These are phyloP conservation scores for Argyresthia albistria DNA, from an alignment of 2,888 invertebrate species.

Conservation along the genomic window DNA sequence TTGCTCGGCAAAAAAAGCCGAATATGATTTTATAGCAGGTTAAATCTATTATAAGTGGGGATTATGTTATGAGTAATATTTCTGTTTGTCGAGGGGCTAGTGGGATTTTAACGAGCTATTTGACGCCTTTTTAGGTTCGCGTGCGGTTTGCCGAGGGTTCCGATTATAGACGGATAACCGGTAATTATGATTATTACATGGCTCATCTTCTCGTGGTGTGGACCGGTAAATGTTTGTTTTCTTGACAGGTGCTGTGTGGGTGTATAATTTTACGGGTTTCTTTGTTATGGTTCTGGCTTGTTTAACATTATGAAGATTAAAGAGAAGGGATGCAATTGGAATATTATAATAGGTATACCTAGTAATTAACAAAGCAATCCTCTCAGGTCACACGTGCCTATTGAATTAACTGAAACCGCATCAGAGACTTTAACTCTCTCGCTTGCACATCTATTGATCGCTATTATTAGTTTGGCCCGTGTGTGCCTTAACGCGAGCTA, in stretches of 20 bases:
- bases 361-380: no score
- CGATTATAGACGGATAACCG: constrained; percentile 32
- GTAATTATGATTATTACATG: constrained; percentile 28
- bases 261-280: no score
- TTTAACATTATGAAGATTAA: no score
- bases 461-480: no score
- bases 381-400: no score
- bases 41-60: constrained; percentile 66
- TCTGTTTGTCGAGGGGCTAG: constrained; percentile 50
- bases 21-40: constrained; percentile 70
- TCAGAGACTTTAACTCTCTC: no score
- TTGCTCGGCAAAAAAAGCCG: constrained; percentile 48
- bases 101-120: constrained; percentile 56
- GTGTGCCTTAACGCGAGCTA: no score
- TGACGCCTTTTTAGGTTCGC: constrained; percentile 56
- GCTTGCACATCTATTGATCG: no score
- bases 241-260: constrained; percentile 16
- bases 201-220: constrained; percentile 18
- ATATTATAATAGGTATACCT: no score
- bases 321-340: no score
- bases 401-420: no score
- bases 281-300: no score
- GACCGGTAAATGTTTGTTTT: constrained; percentile 46
- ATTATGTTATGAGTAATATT: constrained; percentile 69
- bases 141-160: constrained; percentile 37